Base-by-base conservation (phyloP, 2,797 vertebrate genomes). In the Semaprochilodus insignis region DNA sequence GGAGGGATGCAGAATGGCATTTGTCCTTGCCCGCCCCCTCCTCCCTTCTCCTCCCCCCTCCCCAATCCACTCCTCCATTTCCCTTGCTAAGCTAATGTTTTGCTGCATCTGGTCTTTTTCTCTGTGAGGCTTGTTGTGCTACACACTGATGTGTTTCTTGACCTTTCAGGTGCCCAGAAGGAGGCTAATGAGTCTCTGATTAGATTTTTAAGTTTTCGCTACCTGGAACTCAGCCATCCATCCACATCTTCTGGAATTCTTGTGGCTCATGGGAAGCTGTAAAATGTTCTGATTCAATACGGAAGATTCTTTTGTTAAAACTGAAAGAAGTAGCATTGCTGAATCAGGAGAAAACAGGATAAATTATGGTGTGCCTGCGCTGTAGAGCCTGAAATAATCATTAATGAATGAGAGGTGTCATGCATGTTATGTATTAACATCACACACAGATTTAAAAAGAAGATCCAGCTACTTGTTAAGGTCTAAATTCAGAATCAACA, bases 171-270 rank as follows among this genome's bases (percentile, higher is more conserved):
- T 48, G 44, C 69, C 69, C 69, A 52, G 69, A 16, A 72, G 69
- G 69, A 72, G 69, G 69, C 69, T 72, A 72, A 72, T 72, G 44
- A 72, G 48, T 72, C 69, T 52, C 23, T 71, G 69, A 72, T 52
- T 72, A 52, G 69, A 52, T 52, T 71, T 71, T 51, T 25, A 72
- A 40, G 52, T 72, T 27, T 27, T 48, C 6, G 48, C 69, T 72
- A 10, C 40, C 66, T 17, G 11, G 21, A 71, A 71, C 21, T 23
- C 21, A 48, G 6, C n/a, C 44, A 31, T 27, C 6, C 44, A 52
- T 7, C 16, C 11, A 10, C 7, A 52, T 71, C 23, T 17, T 15
- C 31, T 74, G 55, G 13, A 57, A 74, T 59, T 36, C 19, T 40
- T 36, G 2, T 27, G 44, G 6, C n/a, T 66, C 17, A 17, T 66